Conservation (phyloP, 2,888 invertebrate genomes). For the Eilema griseolum region DNA sequence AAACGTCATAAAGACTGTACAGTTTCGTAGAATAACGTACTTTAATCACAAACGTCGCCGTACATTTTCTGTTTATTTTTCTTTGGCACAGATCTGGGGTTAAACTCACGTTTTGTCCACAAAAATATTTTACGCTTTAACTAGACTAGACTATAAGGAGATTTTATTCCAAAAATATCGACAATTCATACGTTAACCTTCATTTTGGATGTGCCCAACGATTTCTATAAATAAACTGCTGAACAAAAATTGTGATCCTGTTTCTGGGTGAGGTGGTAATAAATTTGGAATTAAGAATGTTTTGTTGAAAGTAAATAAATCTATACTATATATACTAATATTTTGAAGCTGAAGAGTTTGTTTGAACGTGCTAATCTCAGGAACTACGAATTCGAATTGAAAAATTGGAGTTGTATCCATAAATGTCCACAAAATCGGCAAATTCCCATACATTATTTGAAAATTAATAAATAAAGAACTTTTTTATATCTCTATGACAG, state of each 20-base stretch:
- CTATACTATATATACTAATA: too few relatives aligned
- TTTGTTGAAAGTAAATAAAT: too few relatives aligned
- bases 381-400: too few relatives aligned
- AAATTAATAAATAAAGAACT: too few relatives aligned
- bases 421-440: too few relatives aligned
- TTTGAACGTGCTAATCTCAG: too few relatives aligned
- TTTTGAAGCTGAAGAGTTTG: too few relatives aligned
- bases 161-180: slow-evolving; percentile 2
- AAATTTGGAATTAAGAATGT: background rate
- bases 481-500: too few relatives aligned
- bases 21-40: slow-evolving; percentile 23
- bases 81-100: slow-evolving; percentile 1
- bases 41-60: background rate
- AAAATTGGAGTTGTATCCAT: too few relatives aligned
- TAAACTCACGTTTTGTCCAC: background rate
- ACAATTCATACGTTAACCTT: background rate
- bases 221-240: too few relatives aligned
- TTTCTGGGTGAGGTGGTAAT: background rate
- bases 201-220: background rate
- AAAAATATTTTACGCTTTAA: slow-evolving; percentile 8
- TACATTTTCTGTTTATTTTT: slow-evolving; percentile 8
- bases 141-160: background rate
- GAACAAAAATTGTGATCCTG: background rate
- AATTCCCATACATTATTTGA: too few relatives aligned
- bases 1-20: slow-evolving; percentile 14